Evolutionary conservation across 2,888 invertebrate species (phyloP).

Genomic region (Monochamus alternatus): DNA sequence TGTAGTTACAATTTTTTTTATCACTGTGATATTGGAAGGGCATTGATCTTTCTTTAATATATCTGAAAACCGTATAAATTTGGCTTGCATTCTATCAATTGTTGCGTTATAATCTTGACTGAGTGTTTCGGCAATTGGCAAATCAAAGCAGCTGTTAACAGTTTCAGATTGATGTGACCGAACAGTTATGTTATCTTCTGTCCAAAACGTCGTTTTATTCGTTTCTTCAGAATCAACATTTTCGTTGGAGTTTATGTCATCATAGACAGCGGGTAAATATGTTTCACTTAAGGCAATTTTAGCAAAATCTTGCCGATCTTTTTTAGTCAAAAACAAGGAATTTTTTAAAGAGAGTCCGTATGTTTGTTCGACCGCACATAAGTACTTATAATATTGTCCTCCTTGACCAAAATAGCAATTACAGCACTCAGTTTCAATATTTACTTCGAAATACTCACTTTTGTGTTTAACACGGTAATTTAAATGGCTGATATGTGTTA

Average conservation of each 20-base stretch:
- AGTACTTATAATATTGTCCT: too few species aligned
- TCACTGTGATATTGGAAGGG: slow-evolving; percentile 2
- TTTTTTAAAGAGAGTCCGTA: slow-evolving; percentile 18
- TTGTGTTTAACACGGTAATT: background rate
- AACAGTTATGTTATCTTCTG: background rate
- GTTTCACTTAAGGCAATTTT: slow-evolving; percentile 16
- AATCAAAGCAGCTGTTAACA: background rate
- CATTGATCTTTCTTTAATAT: slow-evolving; percentile 1
- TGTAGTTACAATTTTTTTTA: slow-evolving; percentile 6
- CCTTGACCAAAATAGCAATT: slow-evolving; percentile 2
- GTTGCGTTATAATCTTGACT: background rate
- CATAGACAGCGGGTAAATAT: slow-evolving; percentile 14
- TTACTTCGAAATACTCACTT: slow-evolving; percentile 1
- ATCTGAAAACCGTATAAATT: background rate
- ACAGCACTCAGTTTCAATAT: too few species aligned
- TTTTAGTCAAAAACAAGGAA: slow-evolving; percentile 19
- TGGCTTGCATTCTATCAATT: background rate
- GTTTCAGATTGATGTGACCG: background rate
- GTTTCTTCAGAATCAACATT: slow-evolving; percentile 1
- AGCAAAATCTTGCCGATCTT: slow-evolving; percentile 4
- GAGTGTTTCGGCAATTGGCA: slow-evolving; percentile 4
- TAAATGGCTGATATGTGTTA: too few species aligned
- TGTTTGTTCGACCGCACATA: slow-evolving; percentile 7
- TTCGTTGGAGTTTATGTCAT: background rate
- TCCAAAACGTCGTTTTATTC: background rate